Conservation (phyloP, 2,113 vertebrate species). For the Spea multiplicata region DNA sequence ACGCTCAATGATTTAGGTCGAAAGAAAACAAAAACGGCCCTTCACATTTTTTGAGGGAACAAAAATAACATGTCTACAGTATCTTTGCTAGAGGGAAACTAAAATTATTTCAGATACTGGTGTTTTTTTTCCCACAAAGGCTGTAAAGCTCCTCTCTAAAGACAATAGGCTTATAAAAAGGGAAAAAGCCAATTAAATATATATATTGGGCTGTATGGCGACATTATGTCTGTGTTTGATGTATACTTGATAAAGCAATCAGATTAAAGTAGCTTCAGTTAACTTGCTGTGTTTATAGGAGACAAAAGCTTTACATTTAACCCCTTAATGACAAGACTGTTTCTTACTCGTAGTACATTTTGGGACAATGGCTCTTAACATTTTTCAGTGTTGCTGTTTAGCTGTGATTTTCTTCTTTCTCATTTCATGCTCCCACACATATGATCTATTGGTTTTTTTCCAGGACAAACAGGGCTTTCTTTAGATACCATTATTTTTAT, state of each 20-base stretch:
- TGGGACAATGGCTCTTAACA: too few relatives aligned
- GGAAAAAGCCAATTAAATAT: slow-evolving; percentile 28
- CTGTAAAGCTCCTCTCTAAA: slow-evolving; percentile 26
- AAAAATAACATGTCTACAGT: slow-evolving; percentile 22
- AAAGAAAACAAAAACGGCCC: slow-evolving; percentile 23
- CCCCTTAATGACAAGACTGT: too few relatives aligned
- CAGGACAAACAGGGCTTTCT: too few relatives aligned
- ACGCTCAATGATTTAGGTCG: slow-evolving; percentile 29
- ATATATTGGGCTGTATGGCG: background rate
- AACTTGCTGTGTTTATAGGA: too few relatives aligned
- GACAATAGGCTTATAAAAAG: slow-evolving; percentile 16
- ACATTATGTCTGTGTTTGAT: slow-evolving; percentile 16
- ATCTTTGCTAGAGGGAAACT: slow-evolving; percentile 38
- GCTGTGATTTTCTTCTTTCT: too few relatives aligned
- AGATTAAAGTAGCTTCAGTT: background rate
- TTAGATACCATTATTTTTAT: too few relatives aligned
- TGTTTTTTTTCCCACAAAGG: slow-evolving; percentile 29
- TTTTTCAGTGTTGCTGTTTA: too few relatives aligned
- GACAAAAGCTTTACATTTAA: too few relatives aligned
- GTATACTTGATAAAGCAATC: background rate
- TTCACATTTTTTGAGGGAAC: slow-evolving; percentile 18
- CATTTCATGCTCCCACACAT: too few relatives aligned
- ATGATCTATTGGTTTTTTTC: too few relatives aligned
- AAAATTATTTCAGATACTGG: slow-evolving; percentile 39
- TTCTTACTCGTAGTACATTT: too few relatives aligned